Evolutionary conservation across 2,888 invertebrate species (phyloP), one percentile per base, ranked within the genome.

Genomic region (Brachyptera putata): DNA sequence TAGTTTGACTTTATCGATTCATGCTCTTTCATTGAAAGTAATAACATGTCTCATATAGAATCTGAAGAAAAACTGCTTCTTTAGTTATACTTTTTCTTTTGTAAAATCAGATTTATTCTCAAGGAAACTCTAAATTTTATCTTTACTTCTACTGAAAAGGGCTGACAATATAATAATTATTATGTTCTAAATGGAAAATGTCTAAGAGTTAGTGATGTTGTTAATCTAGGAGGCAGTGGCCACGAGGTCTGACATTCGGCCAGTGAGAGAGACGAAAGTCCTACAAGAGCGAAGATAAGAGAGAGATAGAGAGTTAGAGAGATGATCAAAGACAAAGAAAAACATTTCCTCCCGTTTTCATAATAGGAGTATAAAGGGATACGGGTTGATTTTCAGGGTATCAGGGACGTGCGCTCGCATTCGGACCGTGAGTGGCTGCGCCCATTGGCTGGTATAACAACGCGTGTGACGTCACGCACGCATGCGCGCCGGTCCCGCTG

Each of bases 1-100:
- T 64, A 64, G 57, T 56, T 61, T 60, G 60, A 64, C 57, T 61
- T 61, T 64, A 64, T 57, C 60, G 60, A 64, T 57, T 62, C 60
- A 62, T 58, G 61, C 57, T 60, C 62, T 62, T 57, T 62, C 64
- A 58, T 61, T 26, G 58, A 58, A 61, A 62, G 60, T 58, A 58
- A 48, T 50, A 57, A 64, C 62, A 64, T 64, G 57, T 61, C 60
- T 60, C 22, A 43, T 63, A n/a, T n/a, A n/a, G 57, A 60, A 62
- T 58, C 58, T 57, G 64, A 64, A 64, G 60, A 60, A 62, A 60
- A 60, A 58, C 58, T 60, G 60, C 60, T 62, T 50, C 16, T 60
- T 57, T 48, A 14, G 24, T 60, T 56, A 53, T 43, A 16, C 24
- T 56, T 59, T 46, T 62, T 63, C 46, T 63, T 57, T 60, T 55